Percentiles rank a stretch among this genome's conserved stretches.
Conservation (phyloP, 1,140 invertebrate species). For the Hirudo medicinalis region DNA sequence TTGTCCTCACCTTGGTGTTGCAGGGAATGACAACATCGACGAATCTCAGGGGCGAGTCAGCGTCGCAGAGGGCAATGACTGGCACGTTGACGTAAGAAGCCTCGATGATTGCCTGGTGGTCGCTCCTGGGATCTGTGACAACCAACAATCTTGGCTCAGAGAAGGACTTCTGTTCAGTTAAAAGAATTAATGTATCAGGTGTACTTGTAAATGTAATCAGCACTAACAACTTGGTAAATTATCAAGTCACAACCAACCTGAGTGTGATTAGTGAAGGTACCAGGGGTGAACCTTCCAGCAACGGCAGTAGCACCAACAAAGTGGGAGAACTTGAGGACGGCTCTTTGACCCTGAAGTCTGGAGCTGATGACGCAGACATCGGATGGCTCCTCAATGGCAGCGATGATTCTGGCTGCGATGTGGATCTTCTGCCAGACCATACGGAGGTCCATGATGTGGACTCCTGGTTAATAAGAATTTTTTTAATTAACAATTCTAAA, state of each 20-base stretch:
- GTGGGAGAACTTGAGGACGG: slow-evolving; percentile 90
- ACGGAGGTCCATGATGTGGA: slow-evolving; percentile 85
- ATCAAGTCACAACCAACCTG: slow-evolving; percentile 49
- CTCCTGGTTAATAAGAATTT: slow-evolving; percentile 43
- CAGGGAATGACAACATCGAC: slow-evolving; percentile 98
- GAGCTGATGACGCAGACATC: slow-evolving; percentile 94
- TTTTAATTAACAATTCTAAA: no score
- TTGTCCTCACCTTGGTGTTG: slow-evolving; percentile 69
- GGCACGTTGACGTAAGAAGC: slow-evolving; percentile 98
- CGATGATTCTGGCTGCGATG: slow-evolving; percentile 88
- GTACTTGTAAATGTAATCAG: not conserved
- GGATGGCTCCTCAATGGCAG: slow-evolving; percentile 88
- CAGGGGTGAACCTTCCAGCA: slow-evolving; percentile 95
- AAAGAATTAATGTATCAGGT: no score
- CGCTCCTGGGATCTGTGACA: slow-evolving; percentile 83
- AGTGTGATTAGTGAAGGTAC: slow-evolving; percentile 90
- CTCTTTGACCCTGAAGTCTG: slow-evolving; percentile 79
- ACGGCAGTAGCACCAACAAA: slow-evolving; percentile 94
- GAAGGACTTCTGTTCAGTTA: slow-evolving; percentile 67
- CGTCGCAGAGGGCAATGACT: slow-evolving; percentile 95
- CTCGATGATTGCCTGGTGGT: slow-evolving; percentile 96
- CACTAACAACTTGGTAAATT: not conserved
- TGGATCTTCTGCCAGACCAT: slow-evolving; percentile 97
- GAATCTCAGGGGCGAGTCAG: slow-evolving; percentile 79
- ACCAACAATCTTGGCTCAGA: slow-evolving; percentile 88